Percentiles rank a stretch among this genome's conserved stretches.
Conservation (phyloP, 1,140 invertebrate genomes). For the Drosophila lowei region DNA sequence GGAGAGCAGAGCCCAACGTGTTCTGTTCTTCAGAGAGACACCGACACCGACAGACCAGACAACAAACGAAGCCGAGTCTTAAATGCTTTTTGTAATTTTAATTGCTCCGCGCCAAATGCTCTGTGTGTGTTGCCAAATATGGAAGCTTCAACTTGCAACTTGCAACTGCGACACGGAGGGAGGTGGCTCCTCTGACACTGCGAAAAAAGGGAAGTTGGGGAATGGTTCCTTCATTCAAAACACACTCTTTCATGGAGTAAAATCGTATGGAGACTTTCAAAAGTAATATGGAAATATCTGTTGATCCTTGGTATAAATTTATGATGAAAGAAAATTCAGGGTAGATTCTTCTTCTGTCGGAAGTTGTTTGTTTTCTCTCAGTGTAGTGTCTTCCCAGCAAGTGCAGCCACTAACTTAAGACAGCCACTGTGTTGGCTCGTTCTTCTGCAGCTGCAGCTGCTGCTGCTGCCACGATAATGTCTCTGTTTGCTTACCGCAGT, state of each 20-base stretch:
- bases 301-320: too few relatives aligned
- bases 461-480: constrained; percentile 25
- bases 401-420: constrained; percentile 20
- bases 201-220: background rate
- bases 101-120: constrained; percentile 71
- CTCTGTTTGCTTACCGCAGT: constrained; percentile 16
- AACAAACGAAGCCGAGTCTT: constrained; percentile 71
- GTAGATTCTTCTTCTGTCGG: too few relatives aligned
- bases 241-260: too few relatives aligned
- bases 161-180: constrained; percentile 2
- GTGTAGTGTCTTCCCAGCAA: constrained; percentile 13
- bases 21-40: constrained; percentile 64
- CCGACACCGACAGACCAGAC: constrained; percentile 36
- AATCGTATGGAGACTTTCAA: too few relatives aligned
- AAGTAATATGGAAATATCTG: too few relatives aligned
- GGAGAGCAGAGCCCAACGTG: background rate
- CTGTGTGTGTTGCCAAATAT: constrained; percentile 56
- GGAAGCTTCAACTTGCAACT: constrained; percentile 44
- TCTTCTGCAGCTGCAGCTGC: background rate
- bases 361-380: too few relatives aligned
- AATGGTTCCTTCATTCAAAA: too few relatives aligned
- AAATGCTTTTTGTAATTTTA: constrained; percentile 77
- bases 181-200: background rate
- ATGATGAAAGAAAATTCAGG: too few relatives aligned
- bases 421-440: constrained; percentile 24